Evolutionary conservation across 2,888 invertebrate genomes (phyloP).

Genomic region (Rambutsinella grinnellia): DNA sequence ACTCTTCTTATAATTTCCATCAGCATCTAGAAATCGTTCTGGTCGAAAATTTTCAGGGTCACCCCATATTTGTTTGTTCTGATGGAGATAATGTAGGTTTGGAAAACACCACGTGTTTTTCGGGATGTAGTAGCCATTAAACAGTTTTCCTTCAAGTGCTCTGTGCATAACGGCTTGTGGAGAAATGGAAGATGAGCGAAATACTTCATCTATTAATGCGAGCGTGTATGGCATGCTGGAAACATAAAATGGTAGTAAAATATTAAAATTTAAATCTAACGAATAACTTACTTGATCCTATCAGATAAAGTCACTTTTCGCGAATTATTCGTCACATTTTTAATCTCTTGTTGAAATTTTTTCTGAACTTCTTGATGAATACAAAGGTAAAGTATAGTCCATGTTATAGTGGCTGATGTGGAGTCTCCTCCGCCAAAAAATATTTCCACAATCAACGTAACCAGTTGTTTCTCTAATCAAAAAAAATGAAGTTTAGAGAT

Average conservation of each 20-base stretch:
- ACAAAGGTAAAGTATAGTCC: conserved; percentile 23
- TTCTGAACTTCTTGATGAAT: neutral
- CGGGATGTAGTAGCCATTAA: conserved; percentile 45
- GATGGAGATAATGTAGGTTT: no score
- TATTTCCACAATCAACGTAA: conserved; percentile 11
- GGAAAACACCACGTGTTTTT: conserved; percentile 54
- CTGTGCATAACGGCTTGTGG: conserved; percentile 49
- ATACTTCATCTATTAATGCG: conserved; percentile 56
- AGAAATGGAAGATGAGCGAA: conserved; percentile 46
- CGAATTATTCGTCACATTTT: neutral
- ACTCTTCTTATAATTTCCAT: neutral
- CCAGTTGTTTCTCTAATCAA: conserved; percentile 14
- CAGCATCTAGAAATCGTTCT: neutral
- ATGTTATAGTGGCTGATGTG: conserved; percentile 23
- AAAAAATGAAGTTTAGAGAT: no score
- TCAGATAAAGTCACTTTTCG: conserved; percentile 12
- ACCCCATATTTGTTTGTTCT: no score
- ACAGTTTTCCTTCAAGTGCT: conserved; percentile 14
- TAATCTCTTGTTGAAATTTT: conserved; percentile 29
- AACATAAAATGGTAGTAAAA: no score
- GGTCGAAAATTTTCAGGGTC: neutral
- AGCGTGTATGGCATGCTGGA: conserved; percentile 57
- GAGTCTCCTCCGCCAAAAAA: conserved; percentile 34
- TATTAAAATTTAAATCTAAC: no score
- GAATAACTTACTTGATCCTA: neutral